Base-by-base conservation (phyloP, 2,113 vertebrate species). In the Hyla sarda region DNA sequence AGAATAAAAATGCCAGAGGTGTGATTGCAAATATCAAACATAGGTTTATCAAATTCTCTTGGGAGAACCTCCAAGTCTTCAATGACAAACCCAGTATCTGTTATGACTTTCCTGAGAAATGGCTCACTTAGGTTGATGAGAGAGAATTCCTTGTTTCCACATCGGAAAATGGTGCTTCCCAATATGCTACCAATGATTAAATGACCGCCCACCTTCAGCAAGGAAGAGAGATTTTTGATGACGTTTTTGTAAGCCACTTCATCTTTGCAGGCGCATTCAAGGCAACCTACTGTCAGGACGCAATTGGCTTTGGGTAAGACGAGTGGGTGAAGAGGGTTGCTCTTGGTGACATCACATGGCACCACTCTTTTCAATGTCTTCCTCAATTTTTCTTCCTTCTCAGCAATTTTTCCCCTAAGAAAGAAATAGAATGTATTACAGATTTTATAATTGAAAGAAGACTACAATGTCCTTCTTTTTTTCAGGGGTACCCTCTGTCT, bases 261-360 rank as follows among this genome's bases (percentile, higher is more conserved):
- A 87, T 94, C 93, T 6, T 90, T 88, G 87, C 93, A 94, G 71
- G 94, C 90, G 0, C 69, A 89, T 3, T 95, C 91, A 72, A 94
- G 72, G 85, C 95, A 95, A 47, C 94, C 84, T 0, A 86, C 89
- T 62, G 94, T 92, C 28, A 95, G 19, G 19, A 95, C 3, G 14
- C 94, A 92, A 83, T 94, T 89, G 0, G 92, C 93, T 0, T 23
- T 90, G 0, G 87, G 91, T 54, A 93, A 25, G 0, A 48, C 47
- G 5, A 84, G 4, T 0, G 90, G 71, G 0, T 73, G 88, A 0
- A 89, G 87, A 0, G 90, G 93, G 82, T 82, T 93, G 83, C 91
- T 91, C 77, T 90, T 89, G 2, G 89, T 93, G 86, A 95, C 90
- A 0, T 95, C 92, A 5, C 93, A 94, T 60, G 91, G 93, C 50